These are phyloP conservation scores for Urocolius indicus DNA, from an alignment of 2,113 vertebrate genomes.

Conservation along the genomic window DNA sequence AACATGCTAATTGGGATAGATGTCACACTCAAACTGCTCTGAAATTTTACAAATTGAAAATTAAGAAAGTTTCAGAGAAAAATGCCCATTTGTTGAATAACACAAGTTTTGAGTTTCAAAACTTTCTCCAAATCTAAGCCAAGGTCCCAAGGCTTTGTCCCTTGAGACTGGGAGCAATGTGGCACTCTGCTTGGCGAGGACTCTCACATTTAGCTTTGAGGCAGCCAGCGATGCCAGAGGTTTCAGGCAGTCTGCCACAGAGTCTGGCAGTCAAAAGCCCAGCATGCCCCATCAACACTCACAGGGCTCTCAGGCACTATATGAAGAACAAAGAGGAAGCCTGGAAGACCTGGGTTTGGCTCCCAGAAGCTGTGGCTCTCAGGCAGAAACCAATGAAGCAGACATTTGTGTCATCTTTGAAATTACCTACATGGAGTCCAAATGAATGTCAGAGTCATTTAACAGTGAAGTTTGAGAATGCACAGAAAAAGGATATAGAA, in stretches of 20 bases:
- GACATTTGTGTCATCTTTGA: background rate
- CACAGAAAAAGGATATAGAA: background rate
- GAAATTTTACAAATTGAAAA: constrained; percentile 22
- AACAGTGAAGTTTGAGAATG: background rate
- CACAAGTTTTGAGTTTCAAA: constrained; percentile 44
- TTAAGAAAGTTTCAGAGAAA: background rate
- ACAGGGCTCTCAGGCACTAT: background rate
- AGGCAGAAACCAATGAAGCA: accelerated
- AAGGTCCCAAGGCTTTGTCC: constrained; percentile 43
- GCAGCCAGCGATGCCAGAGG: constrained; percentile 68
- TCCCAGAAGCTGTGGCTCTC: constrained; percentile 3
- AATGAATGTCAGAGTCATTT: background rate
- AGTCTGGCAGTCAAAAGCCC: constrained; percentile 29
- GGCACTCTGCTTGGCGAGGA: constrained; percentile 54
- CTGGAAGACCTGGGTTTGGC: constrained; percentile 25
- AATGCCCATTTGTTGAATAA: background rate
- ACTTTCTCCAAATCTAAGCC: constrained; percentile 51
- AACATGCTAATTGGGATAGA: background rate
- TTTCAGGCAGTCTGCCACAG: constrained; percentile 62
- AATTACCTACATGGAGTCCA: background rate
- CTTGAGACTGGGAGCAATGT: constrained; percentile 1
- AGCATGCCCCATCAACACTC: background rate
- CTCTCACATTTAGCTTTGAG: background rate
- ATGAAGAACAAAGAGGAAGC: constrained; percentile 1
- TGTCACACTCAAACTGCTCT: background rate